These are phyloP conservation scores for Heliconius ismenius DNA, from an alignment of 2,888 invertebrate genomes.

Conservation along the genomic window DNA sequence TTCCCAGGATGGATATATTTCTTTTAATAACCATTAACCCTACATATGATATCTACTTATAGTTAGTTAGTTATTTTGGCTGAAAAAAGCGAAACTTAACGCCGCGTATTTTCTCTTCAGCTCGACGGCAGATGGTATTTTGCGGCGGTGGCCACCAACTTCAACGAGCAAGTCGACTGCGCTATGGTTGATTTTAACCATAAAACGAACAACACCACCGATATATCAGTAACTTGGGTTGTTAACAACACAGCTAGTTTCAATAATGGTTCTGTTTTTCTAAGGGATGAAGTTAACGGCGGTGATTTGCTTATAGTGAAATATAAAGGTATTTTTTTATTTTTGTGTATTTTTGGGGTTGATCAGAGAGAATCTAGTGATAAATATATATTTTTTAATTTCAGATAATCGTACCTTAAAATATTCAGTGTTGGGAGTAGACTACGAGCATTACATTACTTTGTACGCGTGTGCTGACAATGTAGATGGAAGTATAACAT, in stretches of 20 bases:
- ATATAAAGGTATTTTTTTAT: constrained; percentile 59
- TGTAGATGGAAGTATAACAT: constrained; percentile 65
- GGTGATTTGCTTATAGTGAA: constrained; percentile 68
- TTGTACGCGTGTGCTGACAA: constrained; percentile 68
- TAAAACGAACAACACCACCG: constrained; percentile 64
- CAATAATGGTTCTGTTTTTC: constrained; percentile 69
- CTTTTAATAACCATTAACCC: too few relatives aligned
- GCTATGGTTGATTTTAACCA: constrained; percentile 71
- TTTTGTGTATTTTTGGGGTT: background rate
- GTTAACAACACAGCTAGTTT: constrained; percentile 66
- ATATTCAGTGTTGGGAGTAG: constrained; percentile 68
- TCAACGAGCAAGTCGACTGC: constrained; percentile 65
- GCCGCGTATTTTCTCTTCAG: constrained; percentile 46
- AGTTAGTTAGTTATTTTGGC: too few relatives aligned
- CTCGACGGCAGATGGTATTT: constrained; percentile 74
- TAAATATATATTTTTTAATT: constrained; percentile 46
- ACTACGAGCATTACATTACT: constrained; percentile 74
- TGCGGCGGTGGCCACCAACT: constrained; percentile 64
- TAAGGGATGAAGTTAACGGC: constrained; percentile 62
- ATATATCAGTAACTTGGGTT: constrained; percentile 71
- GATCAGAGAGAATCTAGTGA: too few relatives aligned
- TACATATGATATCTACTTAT: too few relatives aligned
- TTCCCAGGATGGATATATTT: too few relatives aligned
- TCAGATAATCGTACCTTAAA: constrained; percentile 68
- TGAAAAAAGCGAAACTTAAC: too few relatives aligned